Evolutionary conservation across 2,888 invertebrate species (phyloP).

Genomic region (Agonopterix subpropinquella): DNA sequence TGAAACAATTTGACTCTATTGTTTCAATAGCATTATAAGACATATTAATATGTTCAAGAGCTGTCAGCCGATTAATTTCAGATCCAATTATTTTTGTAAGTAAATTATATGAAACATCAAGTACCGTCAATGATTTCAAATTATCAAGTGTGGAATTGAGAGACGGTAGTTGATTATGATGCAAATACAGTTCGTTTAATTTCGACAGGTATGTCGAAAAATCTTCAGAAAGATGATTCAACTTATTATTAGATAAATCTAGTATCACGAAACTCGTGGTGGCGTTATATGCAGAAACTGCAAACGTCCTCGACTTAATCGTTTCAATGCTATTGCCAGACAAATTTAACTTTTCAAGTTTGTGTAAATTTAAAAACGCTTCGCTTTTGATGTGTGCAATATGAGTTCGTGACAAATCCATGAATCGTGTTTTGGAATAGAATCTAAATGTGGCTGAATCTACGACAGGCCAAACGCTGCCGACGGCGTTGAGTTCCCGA

Average conservation of each 20-base stretch:
- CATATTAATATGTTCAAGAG: constrained; percentile 40
- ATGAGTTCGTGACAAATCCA: constrained; percentile 40
- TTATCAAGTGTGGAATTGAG: constrained; percentile 41
- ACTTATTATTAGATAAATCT: constrained; percentile 44
- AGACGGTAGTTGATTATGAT: constrained; percentile 35
- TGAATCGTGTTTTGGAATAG: constrained; percentile 27
- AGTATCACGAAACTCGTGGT: constrained; percentile 24
- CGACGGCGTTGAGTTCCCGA: constrained; percentile 28
- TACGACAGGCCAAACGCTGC: constrained; percentile 38
- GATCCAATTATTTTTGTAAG: constrained; percentile 35
- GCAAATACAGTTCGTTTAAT: constrained; percentile 36
- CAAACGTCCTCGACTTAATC: constrained; percentile 30
- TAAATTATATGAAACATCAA: constrained; percentile 45
- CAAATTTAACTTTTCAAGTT: constrained; percentile 35
- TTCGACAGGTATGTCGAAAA: constrained; percentile 25
- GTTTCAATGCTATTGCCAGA: constrained; percentile 39
- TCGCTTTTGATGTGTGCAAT: constrained; percentile 35
- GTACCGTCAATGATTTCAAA: constrained; percentile 31
- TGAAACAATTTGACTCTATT: constrained; percentile 48
- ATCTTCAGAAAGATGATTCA: constrained; percentile 28
- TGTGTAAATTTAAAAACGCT: constrained; percentile 32
- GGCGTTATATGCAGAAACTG: constrained; percentile 19
- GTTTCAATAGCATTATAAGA: constrained; percentile 43
- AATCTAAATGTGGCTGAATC: constrained; percentile 37
- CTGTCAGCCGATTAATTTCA: constrained; percentile 38